Evolutionary conservation across 1,140 invertebrate species (phyloP).

Genomic region (Diachasma alloeum): DNA sequence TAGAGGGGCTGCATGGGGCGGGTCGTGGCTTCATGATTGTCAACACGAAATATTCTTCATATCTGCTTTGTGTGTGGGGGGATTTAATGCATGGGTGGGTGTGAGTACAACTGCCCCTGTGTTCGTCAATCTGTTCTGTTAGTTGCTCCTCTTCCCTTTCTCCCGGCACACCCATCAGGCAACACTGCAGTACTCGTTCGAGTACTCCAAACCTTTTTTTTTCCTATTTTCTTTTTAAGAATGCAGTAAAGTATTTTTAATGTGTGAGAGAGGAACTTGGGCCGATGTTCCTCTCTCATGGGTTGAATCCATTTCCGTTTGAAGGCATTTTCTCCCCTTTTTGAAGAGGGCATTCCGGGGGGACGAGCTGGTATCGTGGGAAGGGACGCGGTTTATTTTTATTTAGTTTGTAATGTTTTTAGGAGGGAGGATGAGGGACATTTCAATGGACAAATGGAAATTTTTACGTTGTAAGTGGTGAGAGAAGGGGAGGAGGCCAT

Average conservation of each 20-base stretch:
- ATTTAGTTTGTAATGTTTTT: neutral
- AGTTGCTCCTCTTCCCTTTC: constrained; percentile 9
- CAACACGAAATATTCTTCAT: constrained; percentile 24
- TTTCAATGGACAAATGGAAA: neutral
- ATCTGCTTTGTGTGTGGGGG: neutral
- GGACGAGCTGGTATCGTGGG: neutral
- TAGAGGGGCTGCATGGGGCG: constrained; percentile 10
- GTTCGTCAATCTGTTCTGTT: constrained; percentile 10
- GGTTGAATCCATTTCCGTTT: neutral
- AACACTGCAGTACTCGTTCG: neutral
- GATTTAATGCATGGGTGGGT: neutral
- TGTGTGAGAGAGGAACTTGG: neutral
- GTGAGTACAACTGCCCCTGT: neutral
- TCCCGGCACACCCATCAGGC: constrained; percentile 34
- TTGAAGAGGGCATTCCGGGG: neutral
- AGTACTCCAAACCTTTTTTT: neutral
- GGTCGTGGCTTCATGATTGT: constrained; percentile 27
- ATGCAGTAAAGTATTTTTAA: neutral
- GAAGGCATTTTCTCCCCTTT: neutral
- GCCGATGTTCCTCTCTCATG: neutral
- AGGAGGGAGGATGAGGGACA: neutral
- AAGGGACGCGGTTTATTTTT: neutral
- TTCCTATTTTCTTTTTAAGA: neutral
- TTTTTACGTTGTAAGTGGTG: neutral
- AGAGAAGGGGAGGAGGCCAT: neutral